Conservation (phyloP, 2,113 vertebrate species). For the Arvicanthis niloticus region DNA sequence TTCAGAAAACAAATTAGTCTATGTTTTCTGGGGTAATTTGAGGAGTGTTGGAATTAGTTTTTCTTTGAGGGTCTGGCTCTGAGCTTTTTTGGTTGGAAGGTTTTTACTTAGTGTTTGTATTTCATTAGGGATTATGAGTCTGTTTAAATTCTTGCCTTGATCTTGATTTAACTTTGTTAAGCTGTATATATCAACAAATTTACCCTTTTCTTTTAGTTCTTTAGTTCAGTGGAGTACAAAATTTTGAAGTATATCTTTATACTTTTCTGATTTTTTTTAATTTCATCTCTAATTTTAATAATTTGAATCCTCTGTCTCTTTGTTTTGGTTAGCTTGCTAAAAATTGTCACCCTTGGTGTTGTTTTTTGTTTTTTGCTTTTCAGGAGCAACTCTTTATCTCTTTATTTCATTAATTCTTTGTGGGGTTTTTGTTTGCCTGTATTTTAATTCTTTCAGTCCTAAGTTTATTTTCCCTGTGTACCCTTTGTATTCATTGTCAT, state of each 20-base stretch:
- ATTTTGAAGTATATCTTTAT: background rate
- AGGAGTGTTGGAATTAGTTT: background rate
- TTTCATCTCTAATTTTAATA: no score
- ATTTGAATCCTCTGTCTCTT: no score
- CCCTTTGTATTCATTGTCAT: no score
- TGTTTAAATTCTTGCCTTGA: background rate
- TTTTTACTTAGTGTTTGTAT: background rate
- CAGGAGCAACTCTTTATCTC: no score
- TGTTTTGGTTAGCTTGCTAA: no score
- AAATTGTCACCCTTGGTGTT: no score
- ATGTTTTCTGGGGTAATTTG: background rate
- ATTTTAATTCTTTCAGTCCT: no score
- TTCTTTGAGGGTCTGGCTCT: background rate
- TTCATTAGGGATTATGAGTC: background rate
- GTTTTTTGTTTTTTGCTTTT: no score
- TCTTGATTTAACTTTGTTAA: background rate
- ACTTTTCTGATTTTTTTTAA: no score
- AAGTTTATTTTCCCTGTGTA: no score
- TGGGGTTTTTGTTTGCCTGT: no score
- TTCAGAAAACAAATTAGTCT: background rate
- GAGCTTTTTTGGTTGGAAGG: background rate
- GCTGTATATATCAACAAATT: background rate
- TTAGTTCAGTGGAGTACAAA: background rate
- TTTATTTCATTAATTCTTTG: no score
- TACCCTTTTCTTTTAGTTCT: background rate